Evolutionary conservation across 2,888 invertebrate genomes (phyloP).

Genomic region (Acronicta aceris): DNA sequence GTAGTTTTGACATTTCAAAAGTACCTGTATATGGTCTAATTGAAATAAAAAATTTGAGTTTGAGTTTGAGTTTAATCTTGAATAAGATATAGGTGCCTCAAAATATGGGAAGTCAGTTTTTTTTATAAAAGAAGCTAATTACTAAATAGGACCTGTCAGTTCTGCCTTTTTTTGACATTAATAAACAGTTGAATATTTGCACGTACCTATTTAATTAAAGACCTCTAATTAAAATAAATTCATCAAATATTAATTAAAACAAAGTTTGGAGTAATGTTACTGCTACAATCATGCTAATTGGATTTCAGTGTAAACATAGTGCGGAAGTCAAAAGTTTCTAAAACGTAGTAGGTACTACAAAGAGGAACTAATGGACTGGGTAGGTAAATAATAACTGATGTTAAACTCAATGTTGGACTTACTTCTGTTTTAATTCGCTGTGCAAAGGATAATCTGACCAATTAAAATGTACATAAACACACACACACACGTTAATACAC

Average conservation of each 20-base stretch:
- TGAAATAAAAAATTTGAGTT: no score
- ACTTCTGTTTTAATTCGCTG: not conserved
- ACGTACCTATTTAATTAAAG: not conserved
- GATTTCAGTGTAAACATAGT: constrained; percentile 8
- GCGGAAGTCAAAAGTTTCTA: constrained; percentile 6
- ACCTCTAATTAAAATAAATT: constrained; percentile 1
- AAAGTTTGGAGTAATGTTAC: constrained; percentile 9
- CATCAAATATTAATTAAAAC: not conserved
- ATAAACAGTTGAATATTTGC: not conserved
- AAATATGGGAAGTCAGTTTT: no score
- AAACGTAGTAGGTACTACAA: not conserved
- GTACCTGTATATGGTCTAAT: no score
- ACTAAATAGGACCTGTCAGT: no score
- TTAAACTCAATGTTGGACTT: constrained; percentile 28
- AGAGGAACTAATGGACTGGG: constrained; percentile 5
- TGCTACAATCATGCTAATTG: constrained; percentile 17
- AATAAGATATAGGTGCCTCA: no score
- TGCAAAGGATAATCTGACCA: no score
- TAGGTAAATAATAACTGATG: constrained; percentile 16
- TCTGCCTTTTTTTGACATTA: not conserved
- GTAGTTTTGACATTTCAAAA: no score
- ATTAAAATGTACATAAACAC: no score
- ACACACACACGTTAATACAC: no score
- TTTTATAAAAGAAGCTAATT: no score
- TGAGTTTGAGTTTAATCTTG: no score